A percentile compares a stretch with the other conserved stretches of the same genome.
Evolutionary conservation across 2,113 vertebrate species (phyloP).

Genomic region (Alaudala cheleensis): DNA sequence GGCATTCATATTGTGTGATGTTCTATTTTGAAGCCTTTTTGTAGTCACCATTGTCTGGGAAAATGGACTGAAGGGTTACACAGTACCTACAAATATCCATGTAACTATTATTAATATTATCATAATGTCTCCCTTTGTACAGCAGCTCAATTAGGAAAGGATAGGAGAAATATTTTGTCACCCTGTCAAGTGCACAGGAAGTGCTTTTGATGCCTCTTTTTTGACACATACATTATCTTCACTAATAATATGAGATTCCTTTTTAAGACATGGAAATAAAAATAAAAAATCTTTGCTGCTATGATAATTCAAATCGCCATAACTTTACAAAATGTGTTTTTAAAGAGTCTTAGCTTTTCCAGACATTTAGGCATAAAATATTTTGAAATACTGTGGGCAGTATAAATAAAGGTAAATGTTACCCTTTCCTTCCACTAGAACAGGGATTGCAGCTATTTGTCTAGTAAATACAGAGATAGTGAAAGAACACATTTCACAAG

Average conservation of each 20-base stretch:
- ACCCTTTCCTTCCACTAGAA: neutral
- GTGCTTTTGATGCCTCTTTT: slow-evolving; percentile 83
- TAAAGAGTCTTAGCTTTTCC: slow-evolving; percentile 9
- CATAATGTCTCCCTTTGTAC: slow-evolving; percentile 85
- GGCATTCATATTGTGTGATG: slow-evolving; percentile 97
- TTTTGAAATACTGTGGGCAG: slow-evolving; percentile 34
- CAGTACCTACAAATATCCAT: slow-evolving; percentile 88
- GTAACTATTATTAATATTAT: slow-evolving; percentile 94
- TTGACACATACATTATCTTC: slow-evolving; percentile 82
- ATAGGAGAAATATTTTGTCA: slow-evolving; percentile 98
- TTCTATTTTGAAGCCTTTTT: slow-evolving; percentile 91
- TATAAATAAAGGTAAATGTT: slow-evolving; percentile 30
- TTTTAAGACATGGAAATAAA: slow-evolving; percentile 71
- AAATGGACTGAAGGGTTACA: slow-evolving; percentile 91
- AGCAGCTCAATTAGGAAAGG: slow-evolving; percentile 88
- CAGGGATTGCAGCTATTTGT: neutral
- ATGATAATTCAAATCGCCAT: slow-evolving; percentile 12
- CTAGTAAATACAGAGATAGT: slow-evolving; percentile 4
- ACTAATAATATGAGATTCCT: slow-evolving; percentile 73
- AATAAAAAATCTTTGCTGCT: slow-evolving; percentile 65
- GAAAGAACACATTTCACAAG: slow-evolving; percentile 17
- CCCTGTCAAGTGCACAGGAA: slow-evolving; percentile 89
- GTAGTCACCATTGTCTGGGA: slow-evolving; percentile 85
- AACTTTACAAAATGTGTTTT: slow-evolving; percentile 19
- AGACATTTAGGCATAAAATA: slow-evolving; percentile 21